A percentile compares a stretch with the other conserved stretches of the same genome.
These are phyloP conservation scores for Elanus axillaris DNA, from an alignment of 2,113 vertebrate species.

Conservation along the genomic window DNA sequence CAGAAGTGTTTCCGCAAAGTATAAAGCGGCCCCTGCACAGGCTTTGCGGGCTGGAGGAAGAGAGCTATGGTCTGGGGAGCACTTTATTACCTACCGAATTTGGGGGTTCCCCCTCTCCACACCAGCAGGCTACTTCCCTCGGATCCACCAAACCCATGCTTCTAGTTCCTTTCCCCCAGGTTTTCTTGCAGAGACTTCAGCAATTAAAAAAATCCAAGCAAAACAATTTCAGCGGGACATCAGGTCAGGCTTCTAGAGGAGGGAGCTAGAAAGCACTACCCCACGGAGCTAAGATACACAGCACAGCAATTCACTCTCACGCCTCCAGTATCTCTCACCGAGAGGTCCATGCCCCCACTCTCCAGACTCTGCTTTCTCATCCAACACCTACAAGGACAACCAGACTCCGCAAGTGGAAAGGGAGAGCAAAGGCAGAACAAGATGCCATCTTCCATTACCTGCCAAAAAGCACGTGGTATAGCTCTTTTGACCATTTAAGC, in stretches of 20 bases:
- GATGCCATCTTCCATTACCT: background rate
- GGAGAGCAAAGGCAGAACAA: background rate
- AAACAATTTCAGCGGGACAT: background rate
- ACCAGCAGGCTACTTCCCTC: background rate
- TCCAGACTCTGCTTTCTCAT: background rate
- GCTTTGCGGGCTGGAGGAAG: background rate
- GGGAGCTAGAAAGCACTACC: background rate
- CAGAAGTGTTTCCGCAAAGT: background rate
- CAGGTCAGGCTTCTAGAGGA: background rate
- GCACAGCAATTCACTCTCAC: background rate
- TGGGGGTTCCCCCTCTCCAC: background rate
- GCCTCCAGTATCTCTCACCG: background rate
- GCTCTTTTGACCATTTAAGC: background rate
- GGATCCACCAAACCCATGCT: fast-evolving
- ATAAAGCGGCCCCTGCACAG: background rate
- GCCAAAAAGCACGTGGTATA: background rate
- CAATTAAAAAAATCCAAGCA: background rate
- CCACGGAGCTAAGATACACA: background rate
- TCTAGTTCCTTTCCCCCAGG: background rate
- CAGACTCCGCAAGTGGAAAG: background rate
- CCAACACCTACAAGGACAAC: background rate
- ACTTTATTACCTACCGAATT: background rate
- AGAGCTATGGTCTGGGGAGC: background rate
- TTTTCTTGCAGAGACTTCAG: background rate
- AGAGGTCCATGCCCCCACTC: background rate